Percentiles rank a stretch among this genome's conserved stretches.
Conservation (phyloP, 23 tunicate species). For the Ciona savignyi region DNA sequence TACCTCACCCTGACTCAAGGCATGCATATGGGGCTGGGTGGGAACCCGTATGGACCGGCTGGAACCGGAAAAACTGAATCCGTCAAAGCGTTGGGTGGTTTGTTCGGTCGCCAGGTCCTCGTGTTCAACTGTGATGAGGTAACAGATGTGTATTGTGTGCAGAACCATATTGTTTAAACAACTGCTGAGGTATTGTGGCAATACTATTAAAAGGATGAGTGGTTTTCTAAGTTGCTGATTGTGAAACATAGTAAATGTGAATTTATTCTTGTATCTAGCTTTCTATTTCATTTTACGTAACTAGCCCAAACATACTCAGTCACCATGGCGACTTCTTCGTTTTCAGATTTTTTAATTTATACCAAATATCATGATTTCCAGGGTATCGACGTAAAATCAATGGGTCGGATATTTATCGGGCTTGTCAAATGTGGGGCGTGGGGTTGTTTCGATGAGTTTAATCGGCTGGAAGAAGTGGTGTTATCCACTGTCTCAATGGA, state of each 20-base stretch:
- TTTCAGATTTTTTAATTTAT: neutral
- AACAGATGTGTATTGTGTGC: no score
- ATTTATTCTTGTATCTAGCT: no score
- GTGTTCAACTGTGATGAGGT: constrained; percentile 98
- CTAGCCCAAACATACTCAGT: no score
- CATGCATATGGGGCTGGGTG: constrained; percentile 92
- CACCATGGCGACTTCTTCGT: no score
- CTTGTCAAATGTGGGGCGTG: constrained; percentile 94
- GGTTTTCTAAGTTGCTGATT: no score
- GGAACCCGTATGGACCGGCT: constrained; percentile 98
- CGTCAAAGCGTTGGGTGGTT: constrained; percentile 87
- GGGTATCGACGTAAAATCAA: constrained; percentile 94
- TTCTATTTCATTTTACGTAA: no score
- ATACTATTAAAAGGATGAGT: neutral
- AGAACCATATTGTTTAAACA: no score
- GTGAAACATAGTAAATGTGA: no score
- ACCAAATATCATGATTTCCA: constrained; percentile 4
- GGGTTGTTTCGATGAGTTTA: constrained; percentile 99
- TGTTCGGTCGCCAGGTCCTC: constrained; percentile 91
- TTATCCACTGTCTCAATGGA: constrained; percentile 95
- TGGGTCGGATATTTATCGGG: constrained; percentile 95
- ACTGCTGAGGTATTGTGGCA: neutral
- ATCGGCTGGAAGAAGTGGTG: constrained; percentile 86
- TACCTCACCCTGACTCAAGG: constrained; percentile 95
- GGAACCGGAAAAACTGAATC: constrained; percentile 99